Conservation (phyloP, 2,797 vertebrate species). For the Trachurus trachurus region DNA sequence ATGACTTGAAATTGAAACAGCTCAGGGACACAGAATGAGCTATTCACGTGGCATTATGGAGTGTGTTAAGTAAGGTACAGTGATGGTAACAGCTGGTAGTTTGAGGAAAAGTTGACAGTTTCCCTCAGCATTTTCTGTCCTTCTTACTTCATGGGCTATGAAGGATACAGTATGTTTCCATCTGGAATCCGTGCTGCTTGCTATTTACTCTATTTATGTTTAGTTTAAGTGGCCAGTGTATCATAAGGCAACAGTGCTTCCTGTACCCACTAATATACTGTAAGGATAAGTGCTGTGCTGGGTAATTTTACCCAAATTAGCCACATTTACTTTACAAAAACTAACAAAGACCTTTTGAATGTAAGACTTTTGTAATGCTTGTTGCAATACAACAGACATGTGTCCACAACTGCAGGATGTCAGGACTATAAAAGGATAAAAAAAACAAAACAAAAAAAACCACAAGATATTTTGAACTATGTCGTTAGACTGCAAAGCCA, state of each 20-base stretch:
- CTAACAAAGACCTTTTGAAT: slow-evolving; percentile 13
- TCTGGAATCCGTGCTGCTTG: slow-evolving; percentile 53
- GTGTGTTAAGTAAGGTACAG: slow-evolving; percentile 23
- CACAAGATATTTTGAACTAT: slow-evolving; percentile 55
- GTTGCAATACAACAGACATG: slow-evolving; percentile 26
- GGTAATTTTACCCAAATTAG: slow-evolving; percentile 37
- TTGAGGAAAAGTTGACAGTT: slow-evolving; percentile 39
- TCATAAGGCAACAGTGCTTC: slow-evolving; percentile 20
- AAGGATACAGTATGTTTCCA: slow-evolving; percentile 40
- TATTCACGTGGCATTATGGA: slow-evolving; percentile 34
- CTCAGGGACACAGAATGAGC: slow-evolving; percentile 38
- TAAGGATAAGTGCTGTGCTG: slow-evolving; percentile 32
- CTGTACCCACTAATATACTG: slow-evolving; percentile 27
- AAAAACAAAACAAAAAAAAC: slow-evolving; percentile 15
- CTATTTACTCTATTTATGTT: slow-evolving; percentile 55
- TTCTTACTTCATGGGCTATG: slow-evolving; percentile 33
- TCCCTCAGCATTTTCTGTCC: slow-evolving; percentile 29
- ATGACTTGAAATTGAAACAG: slow-evolving; percentile 30
- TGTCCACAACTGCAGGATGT: slow-evolving; percentile 47
- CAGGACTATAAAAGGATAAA: slow-evolving; percentile 42
- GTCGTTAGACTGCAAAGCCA: slow-evolving; percentile 60
- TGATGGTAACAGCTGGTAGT: slow-evolving; percentile 31
- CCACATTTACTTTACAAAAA: slow-evolving; percentile 31
- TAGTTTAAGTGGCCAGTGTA: slow-evolving; percentile 31
- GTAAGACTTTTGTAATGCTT: background rate